Base-by-base conservation (phyloP, 2,113 vertebrate genomes). In the Mobula hypostoma region DNA sequence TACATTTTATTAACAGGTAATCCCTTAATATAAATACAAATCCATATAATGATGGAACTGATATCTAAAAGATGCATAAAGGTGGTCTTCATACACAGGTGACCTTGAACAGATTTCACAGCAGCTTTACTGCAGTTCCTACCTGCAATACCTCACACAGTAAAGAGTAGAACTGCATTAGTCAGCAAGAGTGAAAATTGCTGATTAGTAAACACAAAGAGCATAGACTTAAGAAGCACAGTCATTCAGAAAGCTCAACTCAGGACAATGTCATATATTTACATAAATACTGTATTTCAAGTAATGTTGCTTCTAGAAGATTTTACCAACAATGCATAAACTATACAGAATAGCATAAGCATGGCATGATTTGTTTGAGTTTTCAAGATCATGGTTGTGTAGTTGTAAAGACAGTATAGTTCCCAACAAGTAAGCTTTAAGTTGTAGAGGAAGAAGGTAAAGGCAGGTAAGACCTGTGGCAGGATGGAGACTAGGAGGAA, bases 11-110 rank as follows among this genome's bases (percentile, higher is more conserved):
- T 48, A 92, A 92, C n/a, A 72, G 66, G 36, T 70, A n/a, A 70
- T 21, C n/a, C 15, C 63, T 68, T 91, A 24, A 93, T 93, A 74
- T 27, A 93, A 93, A 72, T 88, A 1, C 85, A 88, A 88, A 90
- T 90, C 1, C 61, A 79, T 12, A 79, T 12, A 11, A 77, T 88
- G 27, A 88, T 88, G 21, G 90, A 72, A 40, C 36, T 72, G 17
- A 63, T 63, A 15, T 61, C 8, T 56, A 27, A 74, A 56, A 93
- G 40, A 24, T 19, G 48, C 70, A 76, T 27, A 93, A 32, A 76
- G 40, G 91, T 93, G 40, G 90, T 24, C 40, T 93, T 40, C 58
- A 93, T 27, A 48, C 24, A 21, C 5, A 7, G 27, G 14, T 74
- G 19, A 19, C 68, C 15, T 61, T 87, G 40, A 48, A 90, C 63